Percentiles rank a stretch among this genome's conserved stretches.
phyloP scores from a whole-genome alignment of 2,113 vertebrate genomes.

The Charadrius vociferus region DNA sequence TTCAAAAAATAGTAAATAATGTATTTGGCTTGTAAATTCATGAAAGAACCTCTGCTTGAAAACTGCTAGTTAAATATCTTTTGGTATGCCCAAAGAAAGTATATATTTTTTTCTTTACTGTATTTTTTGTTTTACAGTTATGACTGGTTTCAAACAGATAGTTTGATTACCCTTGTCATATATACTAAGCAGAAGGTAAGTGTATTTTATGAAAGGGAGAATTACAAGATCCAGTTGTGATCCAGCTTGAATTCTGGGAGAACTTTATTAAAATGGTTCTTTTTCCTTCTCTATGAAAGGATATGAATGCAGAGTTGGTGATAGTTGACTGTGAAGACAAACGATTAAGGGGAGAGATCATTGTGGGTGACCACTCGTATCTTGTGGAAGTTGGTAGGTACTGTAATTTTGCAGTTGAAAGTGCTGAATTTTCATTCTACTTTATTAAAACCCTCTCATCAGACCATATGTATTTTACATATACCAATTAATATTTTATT shows the following conservation, averaged over 20 bases:
- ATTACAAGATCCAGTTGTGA: background rate
- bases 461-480: background rate
- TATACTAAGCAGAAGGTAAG: slow-evolving; percentile 87
- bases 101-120: background rate
- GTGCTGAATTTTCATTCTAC: background rate
- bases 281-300: slow-evolving; percentile 56
- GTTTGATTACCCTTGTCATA: slow-evolving; percentile 82
- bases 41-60: background rate
- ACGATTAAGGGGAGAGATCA: slow-evolving; percentile 81
- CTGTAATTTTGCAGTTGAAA: background rate
- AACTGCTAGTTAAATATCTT: background rate
- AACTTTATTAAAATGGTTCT: background rate
- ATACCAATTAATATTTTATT: background rate
- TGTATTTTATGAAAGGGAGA: background rate
- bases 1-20: background rate
- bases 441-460: background rate
- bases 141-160: slow-evolving; percentile 96
- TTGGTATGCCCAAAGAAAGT: background rate
- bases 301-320: slow-evolving; percentile 78
- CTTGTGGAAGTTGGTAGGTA: slow-evolving; percentile 87
- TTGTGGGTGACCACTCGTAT: slow-evolving; percentile 85
- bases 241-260: background rate
- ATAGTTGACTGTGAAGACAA: slow-evolving; percentile 80
- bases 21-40: background rate
- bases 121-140: slow-evolving; percentile 79